Base-by-base conservation (phyloP, 1,140 invertebrate genomes). In the Caenorhabditis briggsae region DNA sequence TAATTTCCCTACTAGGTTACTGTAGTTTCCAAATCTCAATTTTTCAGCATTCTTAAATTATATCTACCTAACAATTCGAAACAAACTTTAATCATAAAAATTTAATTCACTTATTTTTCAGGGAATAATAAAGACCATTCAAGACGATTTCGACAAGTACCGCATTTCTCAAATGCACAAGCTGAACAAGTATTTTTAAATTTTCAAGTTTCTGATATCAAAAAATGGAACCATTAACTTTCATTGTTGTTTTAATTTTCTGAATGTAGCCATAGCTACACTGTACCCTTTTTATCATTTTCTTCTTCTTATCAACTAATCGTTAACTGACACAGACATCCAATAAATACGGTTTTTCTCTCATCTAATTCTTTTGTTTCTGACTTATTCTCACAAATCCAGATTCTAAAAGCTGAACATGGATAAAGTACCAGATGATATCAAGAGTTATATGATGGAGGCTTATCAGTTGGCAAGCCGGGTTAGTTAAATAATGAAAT, bases 371-470 rank as follows among this genome's bases (percentile, higher is more conserved):
- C n/a, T 2, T 50, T 50, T 23, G n/a, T 43, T 43, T 78, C 50
- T 33, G 5, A 23, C 23, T 78, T 11, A 20, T 78, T 50, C n/a
- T 50, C 56, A 18, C 11, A 46, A 46, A 25, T 46, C 46, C 6
- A 41, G 33, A 12, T 53, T 59, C 58, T 48, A 16, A 1, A 58
- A 83, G 41, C 20, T 7, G 18, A 46, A 84, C 20, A 86, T 92
- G 59, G 91, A 93, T 74, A 88, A 92, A 82, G 86, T 90, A 41
- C 90, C 92, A 46, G 50, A 89, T 14, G 92, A 89, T 89, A 92
- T 93, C 88, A 56, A 33, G n/a, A 61, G 61, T 23, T 89, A 87
- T 88, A 23, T 88, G 25, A 74, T 88, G 64, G 82, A 70, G 12
- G 86, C 85, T 33, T 41, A 83, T 70, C 48, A 58, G 33, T 78